Evolutionary conservation across 2,797 vertebrate species (phyloP).

Genomic region (Propithecus perrieri): DNA sequence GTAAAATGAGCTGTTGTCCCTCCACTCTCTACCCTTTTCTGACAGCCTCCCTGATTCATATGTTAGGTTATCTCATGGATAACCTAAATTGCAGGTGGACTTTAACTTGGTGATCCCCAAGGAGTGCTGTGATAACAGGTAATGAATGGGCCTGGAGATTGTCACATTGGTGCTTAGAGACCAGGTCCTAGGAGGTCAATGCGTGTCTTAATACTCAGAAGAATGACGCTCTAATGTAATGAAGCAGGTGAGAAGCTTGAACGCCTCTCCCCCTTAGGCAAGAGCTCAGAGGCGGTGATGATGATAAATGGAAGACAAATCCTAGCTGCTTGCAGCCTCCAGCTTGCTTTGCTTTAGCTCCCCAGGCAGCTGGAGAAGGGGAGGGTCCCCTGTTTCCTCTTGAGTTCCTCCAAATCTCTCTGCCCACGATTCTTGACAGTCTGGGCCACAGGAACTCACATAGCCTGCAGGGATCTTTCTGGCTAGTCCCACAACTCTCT

Average conservation of each 20-base stretch:
- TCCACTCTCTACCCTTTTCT: not conserved
- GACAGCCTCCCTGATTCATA: not conserved
- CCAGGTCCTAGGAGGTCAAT: not conserved
- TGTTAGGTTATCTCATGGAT: not conserved
- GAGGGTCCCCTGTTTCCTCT: rapidly evolving
- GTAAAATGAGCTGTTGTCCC: not conserved
- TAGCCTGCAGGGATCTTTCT: not conserved
- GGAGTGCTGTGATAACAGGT: not conserved
- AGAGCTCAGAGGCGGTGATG: not conserved
- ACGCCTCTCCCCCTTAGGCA: not conserved
- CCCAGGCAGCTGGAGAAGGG: not conserved
- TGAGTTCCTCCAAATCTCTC: not conserved
- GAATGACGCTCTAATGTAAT: not conserved
- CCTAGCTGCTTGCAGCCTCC: not conserved
- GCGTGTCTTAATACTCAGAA: not conserved
- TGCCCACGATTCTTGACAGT: not conserved
- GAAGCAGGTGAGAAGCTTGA: not conserved
- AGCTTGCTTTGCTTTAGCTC: not conserved
- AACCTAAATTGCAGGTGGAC: not conserved
- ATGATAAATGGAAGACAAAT: not conserved
- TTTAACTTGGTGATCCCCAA: slow-evolving; percentile 26
- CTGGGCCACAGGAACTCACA: no score
- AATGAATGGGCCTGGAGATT: not conserved
- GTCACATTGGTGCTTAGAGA: slow-evolving; percentile 13
- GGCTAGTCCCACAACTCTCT: not conserved